phyloP scores from a whole-genome alignment of 2,888 invertebrate genomes.

The Odontocerum albicorne region DNA sequence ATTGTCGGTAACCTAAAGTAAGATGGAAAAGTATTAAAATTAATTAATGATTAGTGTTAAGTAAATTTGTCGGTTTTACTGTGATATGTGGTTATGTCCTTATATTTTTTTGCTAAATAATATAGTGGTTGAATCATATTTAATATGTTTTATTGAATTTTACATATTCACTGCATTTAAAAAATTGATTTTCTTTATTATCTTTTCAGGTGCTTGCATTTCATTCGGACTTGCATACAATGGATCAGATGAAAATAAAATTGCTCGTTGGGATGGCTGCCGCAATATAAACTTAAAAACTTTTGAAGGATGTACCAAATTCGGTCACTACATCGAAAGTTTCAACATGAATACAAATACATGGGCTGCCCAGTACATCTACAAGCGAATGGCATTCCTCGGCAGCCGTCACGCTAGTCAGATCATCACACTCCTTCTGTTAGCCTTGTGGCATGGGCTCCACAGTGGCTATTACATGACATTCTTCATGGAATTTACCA shows the following conservation, averaged over 20 bases:
- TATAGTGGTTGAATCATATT: too few species aligned
- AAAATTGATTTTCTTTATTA: too few species aligned
- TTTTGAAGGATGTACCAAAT: constrained; percentile 82
- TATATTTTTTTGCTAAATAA: too few species aligned
- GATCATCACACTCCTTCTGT: constrained; percentile 76
- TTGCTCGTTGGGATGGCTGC: constrained; percentile 81
- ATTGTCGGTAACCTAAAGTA: too few species aligned
- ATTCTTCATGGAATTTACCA: constrained; percentile 89
- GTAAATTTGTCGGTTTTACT: too few species aligned
- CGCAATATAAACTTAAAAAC: constrained; percentile 82
- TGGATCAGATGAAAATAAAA: constrained; percentile 62
- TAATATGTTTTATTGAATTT: too few species aligned
- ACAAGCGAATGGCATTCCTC: constrained; percentile 89
- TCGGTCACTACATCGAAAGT: constrained; percentile 84
- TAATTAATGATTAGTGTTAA: too few species aligned
- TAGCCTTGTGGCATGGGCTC: constrained; percentile 96
- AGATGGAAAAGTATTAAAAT: too few species aligned
- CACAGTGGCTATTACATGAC: constrained; percentile 93
- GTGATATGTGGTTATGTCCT: too few species aligned
- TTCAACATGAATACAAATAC: constrained; percentile 96
- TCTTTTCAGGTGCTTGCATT: constrained; percentile 54
- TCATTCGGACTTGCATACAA: constrained; percentile 82
- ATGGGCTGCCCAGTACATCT: constrained; percentile 93
- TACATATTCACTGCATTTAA: too few species aligned
- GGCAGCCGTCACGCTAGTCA: constrained; percentile 84